Base-by-base conservation (phyloP, 2,113 vertebrate genomes). In the Mionectes macconnelli region DNA sequence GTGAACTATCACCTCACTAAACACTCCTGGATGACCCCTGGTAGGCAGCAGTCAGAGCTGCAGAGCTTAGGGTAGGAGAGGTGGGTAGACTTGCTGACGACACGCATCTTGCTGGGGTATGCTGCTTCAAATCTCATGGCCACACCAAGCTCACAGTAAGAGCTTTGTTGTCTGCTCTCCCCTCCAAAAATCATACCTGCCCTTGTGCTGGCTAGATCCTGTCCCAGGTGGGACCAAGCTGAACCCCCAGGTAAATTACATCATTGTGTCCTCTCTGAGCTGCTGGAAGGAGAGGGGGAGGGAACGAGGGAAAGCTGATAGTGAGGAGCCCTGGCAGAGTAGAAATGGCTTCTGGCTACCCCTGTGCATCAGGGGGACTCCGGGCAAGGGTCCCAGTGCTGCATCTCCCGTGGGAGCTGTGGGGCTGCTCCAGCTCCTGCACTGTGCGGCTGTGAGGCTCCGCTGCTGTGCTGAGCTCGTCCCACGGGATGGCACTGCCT, bases 401-500 rank as follows among this genome's bases (percentile, higher is more conserved):
- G 37, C 4, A 0, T 39, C 30, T 70, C 50, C 20, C 6, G 9
- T 3, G 15, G 56, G 44, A 89, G 55, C 47, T 20, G 11, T 10
- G 83, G 3, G 22, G 67, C 60, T 49, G 60, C 66, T 88, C 17
- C 8, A 1, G 90, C 31, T 80, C 39, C 35, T 0, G 4, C 66
- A 40, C 17, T 5, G 45, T 7, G 60, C 16, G 2, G 64, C n/a
- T 66, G 9, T 8, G 60, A 59, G 78, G 10, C 45, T 63, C 12
- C 0, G 63, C 78, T 97, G 96, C 90, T 95, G 86, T 93, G 84
- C 84, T 3, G 22, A 30, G 70, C 59, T 93, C 14, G 9, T 91
- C 83, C 97, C 98, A 94, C 97, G 75, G 60, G 97, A 96, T 96
- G 98, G 98, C 93, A 91, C 92, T 97, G 96, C 87, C 95, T 92